Evolutionary conservation across 2,113 vertebrate genomes (phyloP).

Genomic region (Cepphus grylle): DNA sequence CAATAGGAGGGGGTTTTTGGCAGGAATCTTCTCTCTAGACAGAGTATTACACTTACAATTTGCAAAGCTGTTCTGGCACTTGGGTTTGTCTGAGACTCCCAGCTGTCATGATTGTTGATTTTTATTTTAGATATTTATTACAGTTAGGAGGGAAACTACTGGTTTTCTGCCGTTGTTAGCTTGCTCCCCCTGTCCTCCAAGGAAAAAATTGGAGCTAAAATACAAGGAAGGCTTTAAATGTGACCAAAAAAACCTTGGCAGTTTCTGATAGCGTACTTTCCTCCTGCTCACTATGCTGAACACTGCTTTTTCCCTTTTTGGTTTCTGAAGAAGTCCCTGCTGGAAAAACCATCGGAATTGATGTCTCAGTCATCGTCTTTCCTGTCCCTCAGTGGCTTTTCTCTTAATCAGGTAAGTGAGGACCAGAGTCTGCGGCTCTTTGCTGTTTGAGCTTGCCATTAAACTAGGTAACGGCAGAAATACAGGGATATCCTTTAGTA

Average conservation of each 20-base stretch:
- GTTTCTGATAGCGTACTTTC: background rate
- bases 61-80: background rate
- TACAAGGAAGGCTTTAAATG: background rate
- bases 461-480: background rate
- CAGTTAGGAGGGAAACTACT: background rate
- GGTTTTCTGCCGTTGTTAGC: background rate
- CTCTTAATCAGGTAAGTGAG: conserved; percentile 87
- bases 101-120: background rate
- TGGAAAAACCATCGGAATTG: conserved; percentile 88
- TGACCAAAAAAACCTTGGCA: background rate
- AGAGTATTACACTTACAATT: background rate
- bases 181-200: background rate
- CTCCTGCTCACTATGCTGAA: background rate
- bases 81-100: background rate
- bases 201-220: background rate
- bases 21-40: background rate
- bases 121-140: background rate
- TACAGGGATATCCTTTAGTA: background rate
- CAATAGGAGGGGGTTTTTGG: background rate
- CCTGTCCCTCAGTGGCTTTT: conserved; percentile 89
- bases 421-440: background rate
- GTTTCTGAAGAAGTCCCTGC: conserved; percentile 81
- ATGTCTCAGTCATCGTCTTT: conserved; percentile 87
- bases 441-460: background rate
- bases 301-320: background rate